Percentiles rank a stretch among this genome's conserved stretches.
These are phyloP conservation scores for Hippocampus abdominalis DNA, from an alignment of 2,113 vertebrate species.

Conservation along the genomic window DNA sequence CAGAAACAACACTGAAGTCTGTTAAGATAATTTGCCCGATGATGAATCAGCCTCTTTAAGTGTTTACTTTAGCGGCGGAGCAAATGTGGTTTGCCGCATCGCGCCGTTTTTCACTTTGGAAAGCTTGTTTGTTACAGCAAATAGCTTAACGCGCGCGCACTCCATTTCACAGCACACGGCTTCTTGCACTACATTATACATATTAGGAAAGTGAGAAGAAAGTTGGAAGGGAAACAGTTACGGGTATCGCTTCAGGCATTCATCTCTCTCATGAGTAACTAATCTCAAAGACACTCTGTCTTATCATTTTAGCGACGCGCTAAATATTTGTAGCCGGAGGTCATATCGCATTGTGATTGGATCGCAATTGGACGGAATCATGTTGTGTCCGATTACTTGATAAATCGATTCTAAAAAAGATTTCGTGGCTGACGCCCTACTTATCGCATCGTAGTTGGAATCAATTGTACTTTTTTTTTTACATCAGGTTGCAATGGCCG, in stretches of 20 bases:
- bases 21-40: not conserved
- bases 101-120: conserved; percentile 1
- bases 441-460: too few species aligned
- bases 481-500: too few species aligned
- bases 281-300: not conserved
- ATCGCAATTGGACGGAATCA: not conserved
- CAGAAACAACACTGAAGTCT: not conserved
- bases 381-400: not conserved
- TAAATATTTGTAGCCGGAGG: not conserved
- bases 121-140: not conserved
- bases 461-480: too few species aligned
- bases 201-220: not conserved
- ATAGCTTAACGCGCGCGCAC: not conserved
- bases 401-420: too few species aligned
- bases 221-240: not conserved
- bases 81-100: not conserved
- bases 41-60: conserved; percentile 3
- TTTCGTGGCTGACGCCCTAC: too few species aligned
- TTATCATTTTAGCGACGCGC: not conserved
- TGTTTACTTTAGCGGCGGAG: not conserved
- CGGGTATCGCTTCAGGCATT: not conserved
- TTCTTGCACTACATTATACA: not conserved
- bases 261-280: not conserved
- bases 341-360: not conserved
- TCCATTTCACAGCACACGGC: not conserved